Base-by-base conservation (phyloP, 2,113 vertebrate species). In the Phalacrocorax brasilianus region DNA sequence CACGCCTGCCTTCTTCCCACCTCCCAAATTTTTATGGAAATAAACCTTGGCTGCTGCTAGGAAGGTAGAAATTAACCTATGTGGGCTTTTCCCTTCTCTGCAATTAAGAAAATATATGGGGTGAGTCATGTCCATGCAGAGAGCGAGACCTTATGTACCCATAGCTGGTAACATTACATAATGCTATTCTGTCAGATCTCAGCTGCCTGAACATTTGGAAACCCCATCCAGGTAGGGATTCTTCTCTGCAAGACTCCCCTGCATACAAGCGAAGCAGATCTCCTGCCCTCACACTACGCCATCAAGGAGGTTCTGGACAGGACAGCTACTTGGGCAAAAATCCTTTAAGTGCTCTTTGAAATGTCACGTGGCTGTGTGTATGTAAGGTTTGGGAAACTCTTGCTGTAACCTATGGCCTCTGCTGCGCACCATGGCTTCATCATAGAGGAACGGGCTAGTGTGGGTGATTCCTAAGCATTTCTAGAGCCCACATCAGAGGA, bases 151-250 rank as follows among this genome's bases (percentile, higher is more conserved):
- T 91, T 49, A 1, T 3, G 71, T 44, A 72, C 38, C 6, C 24
- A n/a, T 67, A 91, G 44, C 23, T 21, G 8, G 26, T 49, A 38
- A 38, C n/a, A 28, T 97, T 97, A 91, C 55, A 87, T 97, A 96
- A 97, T 58, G 26, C 21, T 74, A 2, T 89, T 49, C 52, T 84
- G 21, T 79, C 40, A 27, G 50, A 53, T 72, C 35, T 83, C 77
- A 30, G 59, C 62, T 73, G 38, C 50, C 55, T 44, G 21, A 47
- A 62, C 61, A 12, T 42, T 84, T 72, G 83, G 78, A 86, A 84
- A 47, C 14, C 11, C 4, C 53, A 3, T 70, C 30, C 42, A 68
- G 38, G 45, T 13, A 6, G 47, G 63, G 42, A 30, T 67, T 74
- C 40, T 68, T 35, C 35, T 56, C 28, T 27, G 17, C 11, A 13